A percentile compares a stretch with the other conserved stretches of the same genome.
Evolutionary conservation across 2,888 invertebrate species (phyloP).

Genomic region (Tinea trinotella): DNA sequence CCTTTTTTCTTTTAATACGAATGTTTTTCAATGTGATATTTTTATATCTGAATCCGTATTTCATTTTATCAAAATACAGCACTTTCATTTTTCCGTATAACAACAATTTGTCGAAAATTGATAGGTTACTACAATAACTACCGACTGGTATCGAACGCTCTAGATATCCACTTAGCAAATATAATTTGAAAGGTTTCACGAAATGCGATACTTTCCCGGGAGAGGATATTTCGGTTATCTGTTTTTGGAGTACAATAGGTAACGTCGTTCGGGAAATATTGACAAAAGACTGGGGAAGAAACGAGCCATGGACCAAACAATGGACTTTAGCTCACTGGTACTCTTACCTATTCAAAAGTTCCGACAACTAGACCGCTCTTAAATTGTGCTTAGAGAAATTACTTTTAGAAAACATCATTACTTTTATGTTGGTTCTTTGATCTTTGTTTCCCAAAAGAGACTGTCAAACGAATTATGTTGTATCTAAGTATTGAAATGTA

Average conservation of each 20-base stretch:
- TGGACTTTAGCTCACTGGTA: slow-evolving; percentile 28
- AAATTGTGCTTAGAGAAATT: slow-evolving; percentile 31
- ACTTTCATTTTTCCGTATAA: not conserved
- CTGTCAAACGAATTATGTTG: not conserved
- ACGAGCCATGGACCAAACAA: slow-evolving; percentile 38
- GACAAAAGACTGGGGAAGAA: slow-evolving; percentile 39
- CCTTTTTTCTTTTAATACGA: too few species aligned
- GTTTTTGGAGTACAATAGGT: slow-evolving; percentile 35
- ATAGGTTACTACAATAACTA: slow-evolving; percentile 15
- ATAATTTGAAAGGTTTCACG: slow-evolving; percentile 18
- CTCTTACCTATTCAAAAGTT: slow-evolving; percentile 27
- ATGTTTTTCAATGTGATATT: too few species aligned
- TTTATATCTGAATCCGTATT: too few species aligned
- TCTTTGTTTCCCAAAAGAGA: not conserved
- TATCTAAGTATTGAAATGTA: slow-evolving; percentile 5
- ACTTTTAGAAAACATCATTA: slow-evolving; percentile 23
- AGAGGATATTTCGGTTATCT: slow-evolving; percentile 32
- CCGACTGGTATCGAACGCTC: not conserved
- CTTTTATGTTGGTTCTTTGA: not conserved
- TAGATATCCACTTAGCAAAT: slow-evolving; percentile 19
- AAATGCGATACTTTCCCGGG: slow-evolving; percentile 19
- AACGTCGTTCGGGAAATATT: slow-evolving; percentile 33
- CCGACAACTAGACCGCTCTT: slow-evolving; percentile 26
- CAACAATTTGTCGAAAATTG: slow-evolving; percentile 14
- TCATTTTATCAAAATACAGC: not conserved